Conservation (phyloP, 2,888 invertebrate genomes). For the Elegia similella region DNA sequence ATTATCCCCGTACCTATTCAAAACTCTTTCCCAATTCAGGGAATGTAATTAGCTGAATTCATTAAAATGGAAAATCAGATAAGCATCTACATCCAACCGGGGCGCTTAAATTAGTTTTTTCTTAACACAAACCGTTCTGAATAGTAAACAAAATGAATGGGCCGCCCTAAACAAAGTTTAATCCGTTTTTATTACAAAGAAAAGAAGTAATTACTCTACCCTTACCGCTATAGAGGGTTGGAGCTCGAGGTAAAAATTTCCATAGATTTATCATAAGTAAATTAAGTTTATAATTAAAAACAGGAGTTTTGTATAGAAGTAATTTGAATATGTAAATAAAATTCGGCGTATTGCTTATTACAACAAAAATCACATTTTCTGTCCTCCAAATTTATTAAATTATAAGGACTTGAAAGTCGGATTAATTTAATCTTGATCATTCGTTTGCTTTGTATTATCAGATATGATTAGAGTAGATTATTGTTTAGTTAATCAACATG, state of each 20-base stretch:
- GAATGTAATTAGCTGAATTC: conserved; percentile 49
- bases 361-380: conserved; percentile 18
- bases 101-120: conserved; percentile 74
- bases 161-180: conserved; percentile 80
- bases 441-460: background rate
- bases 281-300: conserved; percentile 82
- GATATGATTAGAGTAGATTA: background rate
- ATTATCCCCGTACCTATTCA: background rate
- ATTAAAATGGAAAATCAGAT: conserved; percentile 65
- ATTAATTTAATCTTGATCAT: background rate
- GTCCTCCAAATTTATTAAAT: conserved; percentile 16
- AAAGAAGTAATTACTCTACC: conserved; percentile 82
- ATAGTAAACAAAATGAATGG: conserved; percentile 80
- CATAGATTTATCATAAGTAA: conserved; percentile 82
- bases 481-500: conserved; percentile 12
- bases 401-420: background rate
- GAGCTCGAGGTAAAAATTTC: conserved; percentile 78
- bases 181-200: conserved; percentile 82
- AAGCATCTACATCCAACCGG: conserved; percentile 56
- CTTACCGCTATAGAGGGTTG: conserved; percentile 77
- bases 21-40: conserved; percentile 1
- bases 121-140: conserved; percentile 71
- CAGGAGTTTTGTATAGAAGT: conserved; percentile 79
- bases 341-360: conserved; percentile 55
- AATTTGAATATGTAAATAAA: conserved; percentile 79